Percentiles rank a stretch among this genome's conserved stretches.
Evolutionary conservation across 2,888 invertebrate genomes (phyloP).

Genomic region (Lasioglossum malachurum): DNA sequence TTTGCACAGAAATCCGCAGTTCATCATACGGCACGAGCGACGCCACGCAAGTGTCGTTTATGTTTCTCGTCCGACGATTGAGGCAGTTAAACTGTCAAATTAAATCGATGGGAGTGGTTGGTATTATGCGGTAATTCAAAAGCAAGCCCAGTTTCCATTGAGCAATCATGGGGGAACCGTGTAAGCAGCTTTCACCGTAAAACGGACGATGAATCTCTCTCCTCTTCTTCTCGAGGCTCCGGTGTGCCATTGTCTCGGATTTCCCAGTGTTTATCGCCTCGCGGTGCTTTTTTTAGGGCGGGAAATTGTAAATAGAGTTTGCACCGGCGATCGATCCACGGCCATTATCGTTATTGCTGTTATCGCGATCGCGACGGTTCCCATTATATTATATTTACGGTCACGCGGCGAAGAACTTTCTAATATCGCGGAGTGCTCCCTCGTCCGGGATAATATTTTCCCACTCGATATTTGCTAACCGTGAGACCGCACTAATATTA

Average conservation of each 20-base stretch:
- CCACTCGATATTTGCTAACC: conserved; percentile 28
- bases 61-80: too few relatives aligned
- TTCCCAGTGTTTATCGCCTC: conserved; percentile 3
- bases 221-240: not conserved
- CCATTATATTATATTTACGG: conserved; percentile 38
- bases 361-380: conserved; percentile 16
- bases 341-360: conserved; percentile 44
- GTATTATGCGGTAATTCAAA: too few relatives aligned
- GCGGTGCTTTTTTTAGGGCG: not conserved
- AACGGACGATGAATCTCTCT: too few relatives aligned
- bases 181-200: not conserved
- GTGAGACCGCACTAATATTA: not conserved
- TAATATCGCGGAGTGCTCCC: conserved; percentile 54
- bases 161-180: not conserved
- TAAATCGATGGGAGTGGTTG: too few relatives aligned
- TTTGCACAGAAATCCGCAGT: too few relatives aligned
- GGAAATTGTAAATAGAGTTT: conserved; percentile 24
- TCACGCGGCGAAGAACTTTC: conserved; percentile 18
- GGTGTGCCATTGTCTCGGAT: conserved; percentile 3
- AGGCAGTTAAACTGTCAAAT: too few relatives aligned
- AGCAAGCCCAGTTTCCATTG: too few relatives aligned
- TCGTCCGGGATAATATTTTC: conserved; percentile 17
- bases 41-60: too few relatives aligned
- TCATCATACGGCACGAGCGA: too few relatives aligned
- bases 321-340: conserved; percentile 14